Evolutionary conservation across 2,888 invertebrate genomes (phyloP).

Genomic region (Prenolepis imparis): DNA sequence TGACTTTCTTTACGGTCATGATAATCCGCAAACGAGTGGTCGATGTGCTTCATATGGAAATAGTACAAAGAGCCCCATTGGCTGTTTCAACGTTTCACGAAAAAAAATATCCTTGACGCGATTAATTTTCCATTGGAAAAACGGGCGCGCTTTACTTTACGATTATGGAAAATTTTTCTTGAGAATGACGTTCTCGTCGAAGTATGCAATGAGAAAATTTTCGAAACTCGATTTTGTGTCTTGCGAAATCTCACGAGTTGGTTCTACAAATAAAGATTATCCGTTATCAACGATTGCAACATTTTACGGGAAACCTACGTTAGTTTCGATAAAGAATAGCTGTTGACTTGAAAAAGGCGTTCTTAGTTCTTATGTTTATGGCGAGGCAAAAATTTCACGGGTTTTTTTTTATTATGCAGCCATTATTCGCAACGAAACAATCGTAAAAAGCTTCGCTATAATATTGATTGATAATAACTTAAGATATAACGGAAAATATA

Average conservation of each 20-base stretch:
- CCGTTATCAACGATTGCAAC: background rate
- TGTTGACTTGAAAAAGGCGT: slow-evolving; percentile 46
- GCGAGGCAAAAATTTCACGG: slow-evolving; percentile 61
- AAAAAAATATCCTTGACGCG: slow-evolving; percentile 24
- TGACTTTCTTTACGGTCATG: slow-evolving; percentile 40
- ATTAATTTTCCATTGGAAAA: slow-evolving; percentile 37
- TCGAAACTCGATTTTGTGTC: background rate
- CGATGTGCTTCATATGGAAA: slow-evolving; percentile 30
- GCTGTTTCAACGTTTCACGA: slow-evolving; percentile 22
- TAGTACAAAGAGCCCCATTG: slow-evolving; percentile 38
- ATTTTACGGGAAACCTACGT: slow-evolving; percentile 14
- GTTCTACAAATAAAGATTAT: background rate
- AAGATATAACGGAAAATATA: background rate
- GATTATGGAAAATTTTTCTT: slow-evolving; percentile 32
- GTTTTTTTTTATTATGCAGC: slow-evolving; percentile 61
- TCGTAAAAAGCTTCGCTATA: slow-evolving; percentile 52
- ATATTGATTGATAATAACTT: slow-evolving; percentile 63
- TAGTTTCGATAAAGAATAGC: slow-evolving; percentile 23
- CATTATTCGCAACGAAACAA: slow-evolving; percentile 22
- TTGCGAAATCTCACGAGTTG: background rate
- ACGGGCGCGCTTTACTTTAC: background rate
- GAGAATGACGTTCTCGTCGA: background rate
- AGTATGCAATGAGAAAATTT: background rate
- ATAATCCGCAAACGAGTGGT: slow-evolving; percentile 39
- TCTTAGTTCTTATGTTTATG: slow-evolving; percentile 61